Conservation (phyloP, 2,888 invertebrate species). For the Aethes cnicana region DNA sequence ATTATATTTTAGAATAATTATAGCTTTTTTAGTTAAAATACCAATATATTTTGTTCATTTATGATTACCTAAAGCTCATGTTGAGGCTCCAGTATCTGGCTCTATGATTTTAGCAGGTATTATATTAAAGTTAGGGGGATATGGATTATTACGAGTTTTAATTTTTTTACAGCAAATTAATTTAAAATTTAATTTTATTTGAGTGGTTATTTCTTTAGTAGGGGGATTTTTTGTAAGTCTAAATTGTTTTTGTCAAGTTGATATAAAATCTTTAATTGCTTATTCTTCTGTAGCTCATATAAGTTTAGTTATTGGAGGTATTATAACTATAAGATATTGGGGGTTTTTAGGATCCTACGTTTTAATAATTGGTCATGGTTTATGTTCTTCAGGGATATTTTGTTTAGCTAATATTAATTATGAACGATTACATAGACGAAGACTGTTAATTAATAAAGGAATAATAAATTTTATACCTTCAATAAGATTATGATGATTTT, state of each 20-base stretch:
- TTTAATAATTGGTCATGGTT: conserved; percentile 85
- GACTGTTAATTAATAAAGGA: conserved; percentile 84
- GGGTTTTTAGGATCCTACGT: conserved; percentile 76
- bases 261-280: conserved; percentile 88
- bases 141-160: conserved; percentile 84
- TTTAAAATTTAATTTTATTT: conserved; percentile 76
- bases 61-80: conserved; percentile 89
- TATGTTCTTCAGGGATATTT: conserved; percentile 86
- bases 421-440: conserved; percentile 83
- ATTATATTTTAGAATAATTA: conserved; percentile 79
- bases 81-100: conserved; percentile 87
- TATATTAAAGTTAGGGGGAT: conserved; percentile 88
- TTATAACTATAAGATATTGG: conserved; percentile 82
- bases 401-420: conserved; percentile 85
- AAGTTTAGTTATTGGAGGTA: conserved; percentile 81
- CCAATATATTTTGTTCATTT: conserved; percentile 87
- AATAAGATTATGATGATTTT: conserved; percentile 85
- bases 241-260: conserved; percentile 85
- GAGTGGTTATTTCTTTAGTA: conserved; percentile 79
- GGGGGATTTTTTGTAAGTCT: conserved; percentile 84
- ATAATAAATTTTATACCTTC: conserved; percentile 83
- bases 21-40: conserved; percentile 87
- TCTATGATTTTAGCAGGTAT: conserved; percentile 89
- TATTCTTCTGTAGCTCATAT: conserved; percentile 89
- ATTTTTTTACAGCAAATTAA: conserved; percentile 69